phyloP scores from a whole-genome alignment of 1,140 invertebrate species.

The Pogonus chalceus region DNA sequence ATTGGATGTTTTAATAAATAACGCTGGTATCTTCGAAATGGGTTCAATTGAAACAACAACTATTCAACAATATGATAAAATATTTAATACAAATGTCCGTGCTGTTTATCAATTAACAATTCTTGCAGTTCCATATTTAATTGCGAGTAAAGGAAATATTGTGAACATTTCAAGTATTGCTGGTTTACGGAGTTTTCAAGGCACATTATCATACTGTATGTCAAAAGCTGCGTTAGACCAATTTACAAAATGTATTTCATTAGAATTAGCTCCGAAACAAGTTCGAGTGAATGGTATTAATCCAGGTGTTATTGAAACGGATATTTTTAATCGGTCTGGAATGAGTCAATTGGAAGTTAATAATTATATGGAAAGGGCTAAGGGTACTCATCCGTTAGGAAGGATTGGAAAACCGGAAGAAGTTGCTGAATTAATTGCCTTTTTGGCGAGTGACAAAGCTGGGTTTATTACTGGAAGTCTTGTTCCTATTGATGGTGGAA shows the following conservation, averaged over 20 bases:
- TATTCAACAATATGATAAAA: conserved; percentile 69
- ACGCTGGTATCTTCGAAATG: conserved; percentile 69
- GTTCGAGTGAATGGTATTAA: conserved; percentile 81
- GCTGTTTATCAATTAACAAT: conserved; percentile 75
- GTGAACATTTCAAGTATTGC: conserved; percentile 88
- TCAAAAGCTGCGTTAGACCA: conserved; percentile 86
- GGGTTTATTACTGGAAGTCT: conserved; percentile 68
- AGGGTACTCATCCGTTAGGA: conserved; percentile 65
- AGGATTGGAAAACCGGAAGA: conserved; percentile 59
- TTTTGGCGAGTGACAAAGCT: conserved; percentile 64
- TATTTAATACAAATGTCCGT: conserved; percentile 79
- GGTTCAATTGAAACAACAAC: conserved; percentile 76
- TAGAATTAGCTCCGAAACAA: conserved; percentile 69
- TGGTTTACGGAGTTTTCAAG: conserved; percentile 68
- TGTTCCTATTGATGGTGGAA: conserved; percentile 71
- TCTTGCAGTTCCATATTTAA: conserved; percentile 71
- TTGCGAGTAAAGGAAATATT: conserved; percentile 72
- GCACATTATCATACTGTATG: conserved; percentile 71
- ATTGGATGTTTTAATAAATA: no score
- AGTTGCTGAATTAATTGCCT: conserved; percentile 67
- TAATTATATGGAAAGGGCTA: conserved; percentile 57
- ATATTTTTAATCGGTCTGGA: conserved; percentile 56
- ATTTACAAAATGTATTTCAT: conserved; percentile 57
- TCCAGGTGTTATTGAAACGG: conserved; percentile 62
- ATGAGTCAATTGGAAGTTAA: conserved; percentile 55